Conservation (phyloP, 2,888 invertebrate species). For the Didymodactylos carnosus region DNA sequence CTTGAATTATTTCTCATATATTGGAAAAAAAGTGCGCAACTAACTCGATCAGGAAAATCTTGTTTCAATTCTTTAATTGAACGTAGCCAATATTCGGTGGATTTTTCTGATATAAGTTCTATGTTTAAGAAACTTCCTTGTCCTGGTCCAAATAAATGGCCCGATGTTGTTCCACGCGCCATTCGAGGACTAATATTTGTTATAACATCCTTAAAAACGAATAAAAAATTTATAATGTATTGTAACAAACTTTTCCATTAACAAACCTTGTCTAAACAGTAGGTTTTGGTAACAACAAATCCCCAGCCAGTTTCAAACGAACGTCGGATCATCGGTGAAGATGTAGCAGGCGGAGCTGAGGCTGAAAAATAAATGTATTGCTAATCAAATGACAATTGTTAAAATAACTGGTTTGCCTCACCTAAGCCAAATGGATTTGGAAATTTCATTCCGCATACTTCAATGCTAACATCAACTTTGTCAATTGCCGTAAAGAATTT, state of each 20-base stretch:
- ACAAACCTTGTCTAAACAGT: constrained; percentile 76
- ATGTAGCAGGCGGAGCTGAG: constrained; percentile 85
- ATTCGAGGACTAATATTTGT: constrained; percentile 93
- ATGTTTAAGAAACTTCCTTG: constrained; percentile 89
- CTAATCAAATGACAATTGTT: too few relatives aligned
- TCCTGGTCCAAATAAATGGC: constrained; percentile 77
- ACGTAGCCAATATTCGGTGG: constrained; percentile 71
- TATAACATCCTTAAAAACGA: constrained; percentile 76
- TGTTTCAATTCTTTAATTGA: constrained; percentile 66
- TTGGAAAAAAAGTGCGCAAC: too few relatives aligned
- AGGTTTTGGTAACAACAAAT: constrained; percentile 92
- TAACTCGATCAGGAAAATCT: constrained; percentile 71
- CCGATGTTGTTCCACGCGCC: constrained; percentile 72
- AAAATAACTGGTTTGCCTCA: not conserved
- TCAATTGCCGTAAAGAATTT: constrained; percentile 80
- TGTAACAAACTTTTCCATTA: constrained; percentile 40
- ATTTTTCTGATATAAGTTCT: constrained; percentile 90
- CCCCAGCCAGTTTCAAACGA: constrained; percentile 91
- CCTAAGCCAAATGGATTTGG: constrained; percentile 77
- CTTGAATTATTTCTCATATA: not conserved
- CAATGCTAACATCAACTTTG: constrained; percentile 71
- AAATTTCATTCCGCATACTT: constrained; percentile 75
- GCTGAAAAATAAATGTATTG: constrained; percentile 38
- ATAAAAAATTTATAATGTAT: constrained; percentile 27
- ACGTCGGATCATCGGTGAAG: constrained; percentile 75